Percentiles rank a stretch among this genome's conserved stretches.
Evolutionary conservation across 1,140 invertebrate genomes (phyloP).

Genomic region (Drosophila neocordata): DNA sequence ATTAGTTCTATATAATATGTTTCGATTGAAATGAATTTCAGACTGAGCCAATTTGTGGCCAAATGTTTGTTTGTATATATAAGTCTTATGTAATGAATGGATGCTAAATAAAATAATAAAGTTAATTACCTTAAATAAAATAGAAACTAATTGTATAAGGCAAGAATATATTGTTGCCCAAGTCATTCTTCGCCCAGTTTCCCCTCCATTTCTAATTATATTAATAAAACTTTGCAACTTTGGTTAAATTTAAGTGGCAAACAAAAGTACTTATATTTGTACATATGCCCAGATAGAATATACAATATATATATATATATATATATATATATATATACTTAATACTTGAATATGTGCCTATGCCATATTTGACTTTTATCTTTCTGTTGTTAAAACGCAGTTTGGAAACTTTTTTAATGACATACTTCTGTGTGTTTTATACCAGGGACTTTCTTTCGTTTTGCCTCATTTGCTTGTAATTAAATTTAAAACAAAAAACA

Average conservation of each 20-base stretch:
- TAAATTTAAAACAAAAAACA: slow-evolving; percentile 6
- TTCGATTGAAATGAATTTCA: no score
- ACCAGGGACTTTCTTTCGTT: slow-evolving; percentile 14
- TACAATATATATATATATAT: neutral
- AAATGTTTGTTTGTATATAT: neutral
- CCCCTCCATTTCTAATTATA: slow-evolving; percentile 5
- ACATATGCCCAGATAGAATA: slow-evolving; percentile 3
- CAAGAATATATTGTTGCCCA: neutral
- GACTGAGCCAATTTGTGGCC: no score
- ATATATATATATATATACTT: neutral
- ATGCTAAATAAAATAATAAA: neutral
- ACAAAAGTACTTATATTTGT: slow-evolving; percentile 9
- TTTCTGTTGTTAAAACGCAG: slow-evolving; percentile 42
- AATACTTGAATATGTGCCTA: no score
- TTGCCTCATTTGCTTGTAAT: slow-evolving; percentile 16
- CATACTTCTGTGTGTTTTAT: slow-evolving; percentile 35
- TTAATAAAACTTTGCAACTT: slow-evolving; percentile 5
- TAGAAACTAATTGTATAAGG: neutral
- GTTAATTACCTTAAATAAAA: slow-evolving; percentile 2
- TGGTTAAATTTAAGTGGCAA: slow-evolving; percentile 17
- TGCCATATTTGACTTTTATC: slow-evolving; percentile 49
- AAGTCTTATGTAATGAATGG: neutral
- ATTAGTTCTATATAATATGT: no score
- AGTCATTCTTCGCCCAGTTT: neutral
- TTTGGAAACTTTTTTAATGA: slow-evolving; percentile 59